A percentile compares a stretch with the other conserved stretches of the same genome.
Conservation (phyloP, 2,888 invertebrate species). For the Leucoma salicis region DNA sequence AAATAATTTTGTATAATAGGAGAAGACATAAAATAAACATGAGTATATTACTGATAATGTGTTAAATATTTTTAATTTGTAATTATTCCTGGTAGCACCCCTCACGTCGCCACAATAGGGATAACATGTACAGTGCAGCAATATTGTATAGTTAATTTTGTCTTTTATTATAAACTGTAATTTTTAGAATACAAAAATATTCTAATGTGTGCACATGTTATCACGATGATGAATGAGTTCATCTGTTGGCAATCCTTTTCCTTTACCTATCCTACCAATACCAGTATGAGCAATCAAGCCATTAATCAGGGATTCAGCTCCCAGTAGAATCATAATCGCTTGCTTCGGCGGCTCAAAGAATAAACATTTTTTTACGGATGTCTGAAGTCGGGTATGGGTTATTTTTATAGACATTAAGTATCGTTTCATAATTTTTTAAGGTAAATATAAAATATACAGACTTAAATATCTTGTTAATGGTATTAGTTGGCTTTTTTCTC, state of each 20-base stretch:
- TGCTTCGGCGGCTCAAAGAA: no score
- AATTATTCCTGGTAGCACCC: slow-evolving; percentile 84
- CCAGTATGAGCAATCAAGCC: not conserved
- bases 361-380: no score
- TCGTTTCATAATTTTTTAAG: not conserved
- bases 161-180: slow-evolving; percentile 12
- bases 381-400: not conserved
- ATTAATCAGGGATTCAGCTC: no score
- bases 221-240: slow-evolving; percentile 57
- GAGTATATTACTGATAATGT: slow-evolving; percentile 82
- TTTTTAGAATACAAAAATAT: slow-evolving; percentile 13
- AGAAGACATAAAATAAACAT: slow-evolving; percentile 82
- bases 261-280: slow-evolving; percentile 45
- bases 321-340: no score
- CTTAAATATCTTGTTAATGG: not conserved
- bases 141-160: slow-evolving; percentile 20
- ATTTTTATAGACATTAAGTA: not conserved
- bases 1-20: slow-evolving; percentile 83
- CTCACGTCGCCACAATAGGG: slow-evolving; percentile 79
- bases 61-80: slow-evolving; percentile 81
- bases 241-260: slow-evolving; percentile 65
- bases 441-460: no score
- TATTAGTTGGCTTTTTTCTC: slow-evolving; percentile 21
- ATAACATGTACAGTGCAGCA: slow-evolving; percentile 71
- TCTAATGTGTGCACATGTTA: slow-evolving; percentile 69